phyloP scores from a whole-genome alignment of 2,113 vertebrate genomes.

The Chelonoidis abingdonii region DNA sequence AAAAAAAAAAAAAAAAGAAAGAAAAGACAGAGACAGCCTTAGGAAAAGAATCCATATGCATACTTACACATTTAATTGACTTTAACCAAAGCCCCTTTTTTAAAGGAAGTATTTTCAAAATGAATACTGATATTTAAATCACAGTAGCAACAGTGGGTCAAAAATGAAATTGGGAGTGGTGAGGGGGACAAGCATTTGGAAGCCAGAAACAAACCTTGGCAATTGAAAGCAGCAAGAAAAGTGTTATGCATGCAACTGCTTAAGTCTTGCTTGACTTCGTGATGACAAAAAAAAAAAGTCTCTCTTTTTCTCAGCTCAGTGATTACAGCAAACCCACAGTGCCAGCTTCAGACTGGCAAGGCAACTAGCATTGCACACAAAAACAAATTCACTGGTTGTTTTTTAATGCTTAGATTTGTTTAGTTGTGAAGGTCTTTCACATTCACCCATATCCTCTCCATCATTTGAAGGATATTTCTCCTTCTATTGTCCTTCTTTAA shows the following conservation, averaged over 20 bases:
- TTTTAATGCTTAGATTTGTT: neutral
- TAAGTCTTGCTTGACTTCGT: conserved; percentile 67
- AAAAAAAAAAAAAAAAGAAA: conserved; percentile 36
- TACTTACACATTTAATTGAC: conserved; percentile 23
- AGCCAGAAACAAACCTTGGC: conserved; percentile 49
- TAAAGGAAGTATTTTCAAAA: conserved; percentile 62
- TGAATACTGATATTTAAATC: conserved; percentile 59
- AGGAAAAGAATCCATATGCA: neutral
- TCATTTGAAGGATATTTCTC: conserved; percentile 2
- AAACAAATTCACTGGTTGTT: conserved; percentile 42
- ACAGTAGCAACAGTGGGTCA: conserved; percentile 60
- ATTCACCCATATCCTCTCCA: conserved; percentile 23
- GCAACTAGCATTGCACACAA: conserved; percentile 78
- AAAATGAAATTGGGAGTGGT: conserved; percentile 67
- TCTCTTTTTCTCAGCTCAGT: conserved; percentile 74
- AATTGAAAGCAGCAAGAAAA: conserved; percentile 30
- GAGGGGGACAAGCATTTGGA: conserved; percentile 52
- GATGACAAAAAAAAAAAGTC: conserved; percentile 79
- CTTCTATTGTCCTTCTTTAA: neutral
- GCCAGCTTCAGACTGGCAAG: conserved; percentile 85
- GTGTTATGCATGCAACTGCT: conserved; percentile 47
- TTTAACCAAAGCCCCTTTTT: conserved; percentile 52
- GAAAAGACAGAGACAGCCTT: conserved; percentile 12
- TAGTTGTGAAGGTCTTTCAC: conserved; percentile 6
- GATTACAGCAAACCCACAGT: conserved; percentile 85